These are phyloP conservation scores for Ursus arctos DNA, from an alignment of 2,113 vertebrate species.

Conservation along the genomic window DNA sequence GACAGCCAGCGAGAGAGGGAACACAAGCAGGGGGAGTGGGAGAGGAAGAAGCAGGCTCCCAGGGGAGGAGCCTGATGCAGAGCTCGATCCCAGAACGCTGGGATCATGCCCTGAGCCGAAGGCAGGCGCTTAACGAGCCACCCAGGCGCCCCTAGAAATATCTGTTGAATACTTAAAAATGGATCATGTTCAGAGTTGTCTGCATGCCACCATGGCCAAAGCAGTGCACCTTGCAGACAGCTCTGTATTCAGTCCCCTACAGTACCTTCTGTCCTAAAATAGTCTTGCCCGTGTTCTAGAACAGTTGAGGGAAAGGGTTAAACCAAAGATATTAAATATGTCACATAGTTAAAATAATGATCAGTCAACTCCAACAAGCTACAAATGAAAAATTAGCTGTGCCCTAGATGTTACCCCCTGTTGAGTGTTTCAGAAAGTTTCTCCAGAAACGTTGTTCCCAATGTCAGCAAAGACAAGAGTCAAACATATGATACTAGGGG, in stretches of 20 bases:
- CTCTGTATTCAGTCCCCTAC: neutral
- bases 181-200: neutral
- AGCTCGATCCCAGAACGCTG: too few species aligned
- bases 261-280: neutral
- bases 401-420: neutral
- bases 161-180: neutral
- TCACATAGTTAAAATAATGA: neutral
- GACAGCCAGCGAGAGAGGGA: too few species aligned
- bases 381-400: neutral
- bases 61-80: too few species aligned
- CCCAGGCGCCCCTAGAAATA: neutral
- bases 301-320: neutral
- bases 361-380: neutral
- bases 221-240: neutral
- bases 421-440: slow-evolving; percentile 26
- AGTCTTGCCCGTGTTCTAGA: neutral
- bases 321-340: neutral
- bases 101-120: too few species aligned
- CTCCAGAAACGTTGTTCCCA: slow-evolving; percentile 41
- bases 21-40: too few species aligned
- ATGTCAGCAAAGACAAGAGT: neutral
- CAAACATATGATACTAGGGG: slow-evolving; percentile 82
- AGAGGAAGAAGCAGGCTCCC: too few species aligned
- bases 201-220: neutral
- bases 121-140: too few species aligned